phyloP scores from a whole-genome alignment of 1,140 invertebrate genomes.

The Hypothenemus hampei region DNA sequence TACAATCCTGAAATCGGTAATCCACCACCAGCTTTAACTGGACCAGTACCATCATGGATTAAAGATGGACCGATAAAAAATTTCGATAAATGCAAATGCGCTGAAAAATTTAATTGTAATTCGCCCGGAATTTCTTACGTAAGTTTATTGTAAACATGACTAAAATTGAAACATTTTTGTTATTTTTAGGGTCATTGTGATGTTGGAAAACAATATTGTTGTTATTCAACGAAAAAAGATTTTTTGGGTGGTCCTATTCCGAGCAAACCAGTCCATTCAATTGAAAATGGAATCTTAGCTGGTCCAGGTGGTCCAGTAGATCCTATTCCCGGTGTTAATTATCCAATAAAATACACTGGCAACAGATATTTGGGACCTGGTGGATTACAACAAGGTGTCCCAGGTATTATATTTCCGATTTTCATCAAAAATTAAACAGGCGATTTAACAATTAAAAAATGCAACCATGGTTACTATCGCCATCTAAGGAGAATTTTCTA shows the following conservation, averaged over 20 bases:
- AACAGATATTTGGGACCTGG: constrained; percentile 28
- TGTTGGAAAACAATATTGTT: constrained; percentile 52
- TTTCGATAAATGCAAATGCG: constrained; percentile 52
- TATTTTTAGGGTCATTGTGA: constrained; percentile 49
- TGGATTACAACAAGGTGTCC: constrained; percentile 7
- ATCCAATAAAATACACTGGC: too few species aligned
- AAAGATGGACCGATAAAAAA: constrained; percentile 45
- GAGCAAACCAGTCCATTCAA: constrained; percentile 36
- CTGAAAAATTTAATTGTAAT: constrained; percentile 54
- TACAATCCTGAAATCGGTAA: constrained; percentile 19
- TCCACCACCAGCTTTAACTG: constrained; percentile 41
- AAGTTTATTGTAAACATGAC: constrained; percentile 34
- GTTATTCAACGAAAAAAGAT: constrained; percentile 44
- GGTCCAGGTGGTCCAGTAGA: constrained; percentile 46
- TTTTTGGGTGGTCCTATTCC: constrained; percentile 39
- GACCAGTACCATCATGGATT: constrained; percentile 47
- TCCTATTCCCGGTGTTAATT: constrained; percentile 18
- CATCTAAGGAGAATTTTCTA: too few species aligned
- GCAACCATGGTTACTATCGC: too few species aligned
- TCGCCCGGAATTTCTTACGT: constrained; percentile 52
- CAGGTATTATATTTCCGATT: not conserved
- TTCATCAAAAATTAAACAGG: too few species aligned
- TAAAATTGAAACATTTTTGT: not conserved
- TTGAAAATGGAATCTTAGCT: constrained; percentile 49
- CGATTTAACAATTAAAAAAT: too few species aligned